phyloP scores from a whole-genome alignment of 2,113 vertebrate species.

The Xyliphius kryptos region DNA sequence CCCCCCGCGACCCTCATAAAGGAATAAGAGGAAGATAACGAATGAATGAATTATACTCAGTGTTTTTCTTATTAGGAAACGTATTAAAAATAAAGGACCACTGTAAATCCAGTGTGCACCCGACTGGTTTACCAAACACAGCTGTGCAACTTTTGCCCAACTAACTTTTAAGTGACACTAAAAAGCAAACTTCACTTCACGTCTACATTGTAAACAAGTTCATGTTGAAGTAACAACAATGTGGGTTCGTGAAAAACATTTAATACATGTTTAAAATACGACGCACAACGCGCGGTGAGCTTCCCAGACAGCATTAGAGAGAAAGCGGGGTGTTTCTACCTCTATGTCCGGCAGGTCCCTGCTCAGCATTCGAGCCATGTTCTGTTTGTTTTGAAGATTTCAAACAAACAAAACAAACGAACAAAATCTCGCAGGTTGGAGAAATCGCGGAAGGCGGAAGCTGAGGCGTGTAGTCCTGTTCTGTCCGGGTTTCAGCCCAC shows the following conservation, averaged over 20 bases:
- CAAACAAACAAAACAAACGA: not conserved
- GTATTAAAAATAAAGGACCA: no score
- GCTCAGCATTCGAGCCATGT: slow-evolving; percentile 70
- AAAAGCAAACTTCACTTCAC: not conserved
- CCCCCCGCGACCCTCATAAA: no score
- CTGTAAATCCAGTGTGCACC: no score
- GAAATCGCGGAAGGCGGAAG: not conserved
- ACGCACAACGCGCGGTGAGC: not conserved
- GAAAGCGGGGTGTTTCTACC: slow-evolving; percentile 55
- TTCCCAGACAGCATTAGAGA: not conserved
- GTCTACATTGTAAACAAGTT: no score
- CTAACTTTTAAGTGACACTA: not conserved
- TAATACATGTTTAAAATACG: not conserved
- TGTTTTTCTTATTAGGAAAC: no score
- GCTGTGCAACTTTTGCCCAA: not conserved
- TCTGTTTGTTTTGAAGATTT: slow-evolving; percentile 19
- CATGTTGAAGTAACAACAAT: no score
- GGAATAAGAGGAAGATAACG: no score
- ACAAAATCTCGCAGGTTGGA: not conserved
- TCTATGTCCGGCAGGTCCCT: slow-evolving; percentile 75
- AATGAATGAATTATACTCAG: not conserved
- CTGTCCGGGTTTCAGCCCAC: not conserved
- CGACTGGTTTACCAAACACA: not conserved
- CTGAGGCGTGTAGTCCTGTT: not conserved
- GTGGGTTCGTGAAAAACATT: no score